Conservation (phyloP, 2,797 vertebrate genomes). For the Ciconia nigra region DNA sequence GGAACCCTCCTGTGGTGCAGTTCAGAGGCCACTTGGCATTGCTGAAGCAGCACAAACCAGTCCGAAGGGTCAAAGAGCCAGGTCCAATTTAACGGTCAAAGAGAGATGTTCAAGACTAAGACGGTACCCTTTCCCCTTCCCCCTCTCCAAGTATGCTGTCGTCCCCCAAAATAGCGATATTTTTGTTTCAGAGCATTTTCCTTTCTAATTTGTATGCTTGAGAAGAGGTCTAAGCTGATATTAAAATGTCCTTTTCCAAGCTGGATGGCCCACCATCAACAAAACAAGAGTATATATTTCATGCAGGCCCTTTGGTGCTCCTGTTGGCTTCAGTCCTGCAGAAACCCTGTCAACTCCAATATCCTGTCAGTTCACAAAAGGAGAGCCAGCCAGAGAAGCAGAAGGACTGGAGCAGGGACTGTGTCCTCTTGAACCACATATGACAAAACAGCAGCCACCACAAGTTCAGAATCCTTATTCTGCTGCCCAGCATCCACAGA, state of each 20-base stretch:
- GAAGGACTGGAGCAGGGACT: neutral
- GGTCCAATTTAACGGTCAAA: neutral
- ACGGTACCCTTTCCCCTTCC: neutral
- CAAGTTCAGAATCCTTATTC: neutral
- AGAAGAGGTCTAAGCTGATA: neutral
- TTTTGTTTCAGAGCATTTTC: neutral
- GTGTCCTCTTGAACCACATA: neutral
- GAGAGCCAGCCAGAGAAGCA: neutral
- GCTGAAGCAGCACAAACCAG: neutral
- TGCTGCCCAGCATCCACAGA: neutral
- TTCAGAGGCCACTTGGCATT: fast-evolving
- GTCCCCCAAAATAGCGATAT: neutral
- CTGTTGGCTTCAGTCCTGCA: neutral
- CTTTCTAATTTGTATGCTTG: neutral
- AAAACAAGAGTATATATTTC: neutral
- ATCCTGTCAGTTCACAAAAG: neutral
- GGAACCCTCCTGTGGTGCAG: neutral
- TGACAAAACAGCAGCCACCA: neutral
- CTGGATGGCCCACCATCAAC: neutral
- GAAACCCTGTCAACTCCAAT: neutral
- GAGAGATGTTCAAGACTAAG: neutral
- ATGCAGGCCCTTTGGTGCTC: neutral
- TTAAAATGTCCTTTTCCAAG: neutral
- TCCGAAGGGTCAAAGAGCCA: neutral
- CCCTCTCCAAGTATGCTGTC: neutral